phyloP scores from a whole-genome alignment of 2,797 vertebrate species.

The Xyrichtys novacula region DNA sequence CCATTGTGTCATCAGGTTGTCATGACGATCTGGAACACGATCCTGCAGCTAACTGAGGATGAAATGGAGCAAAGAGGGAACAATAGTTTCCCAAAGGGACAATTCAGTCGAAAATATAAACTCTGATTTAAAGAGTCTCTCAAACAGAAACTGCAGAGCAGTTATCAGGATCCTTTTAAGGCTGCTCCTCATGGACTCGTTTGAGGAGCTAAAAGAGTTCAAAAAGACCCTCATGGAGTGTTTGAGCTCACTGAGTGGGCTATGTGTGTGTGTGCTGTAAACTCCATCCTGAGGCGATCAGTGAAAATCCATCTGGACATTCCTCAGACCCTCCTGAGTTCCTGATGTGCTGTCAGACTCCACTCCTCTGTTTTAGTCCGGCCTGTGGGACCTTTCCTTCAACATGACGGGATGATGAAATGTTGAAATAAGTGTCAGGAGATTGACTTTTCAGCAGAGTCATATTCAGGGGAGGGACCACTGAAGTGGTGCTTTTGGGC shows the following conservation, averaged over 20 bases:
- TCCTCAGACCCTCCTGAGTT: background rate
- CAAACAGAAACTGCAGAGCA: slow-evolving; percentile 12
- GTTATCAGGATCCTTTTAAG: slow-evolving; percentile 24
- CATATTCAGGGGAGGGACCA: slow-evolving; percentile 6
- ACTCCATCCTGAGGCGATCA: slow-evolving; percentile 58
- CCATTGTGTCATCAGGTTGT: slow-evolving; percentile 63
- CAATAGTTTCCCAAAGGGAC: slow-evolving; percentile 30
- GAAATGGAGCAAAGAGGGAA: slow-evolving; percentile 44
- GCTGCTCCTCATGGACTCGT: slow-evolving; percentile 49
- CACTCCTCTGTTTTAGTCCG: slow-evolving; percentile 20
- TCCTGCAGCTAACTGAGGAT: slow-evolving; percentile 44
- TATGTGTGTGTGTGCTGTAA: slow-evolving; percentile 45
- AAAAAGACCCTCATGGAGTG: slow-evolving; percentile 51
- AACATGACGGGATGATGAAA: slow-evolving; percentile 2
- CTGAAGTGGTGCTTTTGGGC: background rate
- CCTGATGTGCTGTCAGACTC: slow-evolving; percentile 3
- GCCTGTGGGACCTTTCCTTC: slow-evolving; percentile 17
- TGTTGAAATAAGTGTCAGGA: background rate
- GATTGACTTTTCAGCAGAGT: background rate
- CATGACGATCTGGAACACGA: slow-evolving; percentile 53
- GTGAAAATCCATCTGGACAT: slow-evolving; percentile 74
- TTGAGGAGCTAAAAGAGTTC: slow-evolving; percentile 52
- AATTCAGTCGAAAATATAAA: slow-evolving; percentile 51
- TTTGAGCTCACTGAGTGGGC: slow-evolving; percentile 55
- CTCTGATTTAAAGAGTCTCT: slow-evolving; percentile 37